Evolutionary conservation across 2,888 invertebrate genomes (phyloP).

Genomic region (Leptinotarsa peninsularis): DNA sequence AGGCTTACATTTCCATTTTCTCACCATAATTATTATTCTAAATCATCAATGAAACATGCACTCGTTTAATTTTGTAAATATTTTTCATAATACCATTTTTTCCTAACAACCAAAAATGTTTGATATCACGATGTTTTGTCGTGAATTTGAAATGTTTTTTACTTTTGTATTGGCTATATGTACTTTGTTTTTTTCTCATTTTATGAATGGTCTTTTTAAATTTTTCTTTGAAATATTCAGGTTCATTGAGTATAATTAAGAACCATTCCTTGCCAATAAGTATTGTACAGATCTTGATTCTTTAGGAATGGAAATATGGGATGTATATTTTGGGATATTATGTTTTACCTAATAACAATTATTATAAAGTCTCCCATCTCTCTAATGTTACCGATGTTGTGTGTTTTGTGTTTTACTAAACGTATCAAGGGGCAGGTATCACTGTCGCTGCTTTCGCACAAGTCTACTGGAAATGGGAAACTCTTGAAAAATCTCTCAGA

Average conservation of each 20-base stretch:
- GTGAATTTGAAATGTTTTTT: not conserved
- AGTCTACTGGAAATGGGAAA: not conserved
- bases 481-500: too few relatives aligned
- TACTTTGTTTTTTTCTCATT: not conserved
- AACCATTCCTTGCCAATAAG: not conserved
- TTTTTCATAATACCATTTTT: not conserved
- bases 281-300: not conserved
- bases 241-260: not conserved
- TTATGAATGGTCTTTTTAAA: not conserved
- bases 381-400: conserved; percentile 36
- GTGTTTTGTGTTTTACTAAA: conserved; percentile 57
- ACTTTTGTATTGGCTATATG: not conserved
- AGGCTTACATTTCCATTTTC: not conserved
- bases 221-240: not conserved
- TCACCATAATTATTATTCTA: not conserved
- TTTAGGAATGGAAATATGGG: not conserved
- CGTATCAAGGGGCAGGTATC: conserved; percentile 57
- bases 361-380: not conserved
- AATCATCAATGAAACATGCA: not conserved
- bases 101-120: conserved; percentile 53
- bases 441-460: conserved; percentile 48
- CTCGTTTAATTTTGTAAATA: conserved; percentile 16
- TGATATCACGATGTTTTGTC: conserved; percentile 15
- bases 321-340: not conserved
- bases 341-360: not conserved